These are phyloP conservation scores for Halocynthia roretzi DNA, from an alignment of 23 tunicate species.

Conservation along the genomic window DNA sequence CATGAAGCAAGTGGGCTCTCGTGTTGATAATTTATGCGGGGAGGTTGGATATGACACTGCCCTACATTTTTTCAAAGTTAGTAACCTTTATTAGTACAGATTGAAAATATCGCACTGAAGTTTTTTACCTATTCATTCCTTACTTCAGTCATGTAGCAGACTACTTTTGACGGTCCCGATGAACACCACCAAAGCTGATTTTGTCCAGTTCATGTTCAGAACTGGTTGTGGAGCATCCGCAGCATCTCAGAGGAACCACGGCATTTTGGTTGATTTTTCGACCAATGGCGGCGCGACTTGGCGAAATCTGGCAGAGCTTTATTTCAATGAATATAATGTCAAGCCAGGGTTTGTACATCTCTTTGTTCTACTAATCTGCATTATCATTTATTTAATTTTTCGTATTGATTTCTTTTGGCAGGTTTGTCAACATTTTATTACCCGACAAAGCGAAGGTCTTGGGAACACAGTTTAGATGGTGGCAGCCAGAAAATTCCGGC, in stretches of 20 bases:
- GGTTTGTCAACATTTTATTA: conserved; percentile 69
- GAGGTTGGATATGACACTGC: conserved; percentile 47
- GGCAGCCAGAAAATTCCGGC: conserved; percentile 58
- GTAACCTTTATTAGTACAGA: background rate
- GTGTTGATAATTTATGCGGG: conserved; percentile 55
- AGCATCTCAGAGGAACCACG: conserved; percentile 23
- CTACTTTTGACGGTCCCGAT: conserved; percentile 38
- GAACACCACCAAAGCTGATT: conserved; percentile 63
- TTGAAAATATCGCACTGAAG: background rate
- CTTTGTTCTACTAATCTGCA: background rate
- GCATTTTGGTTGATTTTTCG: conserved; percentile 68
- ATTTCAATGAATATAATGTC: conserved; percentile 31
- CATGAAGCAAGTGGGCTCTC: conserved; percentile 42
- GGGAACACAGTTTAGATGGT: conserved; percentile 78
- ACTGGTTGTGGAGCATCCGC: conserved; percentile 29
- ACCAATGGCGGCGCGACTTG: conserved; percentile 73
- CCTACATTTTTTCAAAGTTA: conserved; percentile 62
- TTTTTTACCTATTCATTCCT: background rate
- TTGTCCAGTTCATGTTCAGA: conserved; percentile 77
- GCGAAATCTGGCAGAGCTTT: conserved; percentile 42
- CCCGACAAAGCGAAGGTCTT: conserved; percentile 40
- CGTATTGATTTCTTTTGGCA: background rate
- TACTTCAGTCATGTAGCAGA: conserved; percentile 59
- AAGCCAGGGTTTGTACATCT: conserved; percentile 25
- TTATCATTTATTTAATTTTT: background rate